A percentile compares a stretch with the other conserved stretches of the same genome.
Evolutionary conservation across 1,140 invertebrate species (phyloP).

Genomic region (Melitaea cinxia): DNA sequence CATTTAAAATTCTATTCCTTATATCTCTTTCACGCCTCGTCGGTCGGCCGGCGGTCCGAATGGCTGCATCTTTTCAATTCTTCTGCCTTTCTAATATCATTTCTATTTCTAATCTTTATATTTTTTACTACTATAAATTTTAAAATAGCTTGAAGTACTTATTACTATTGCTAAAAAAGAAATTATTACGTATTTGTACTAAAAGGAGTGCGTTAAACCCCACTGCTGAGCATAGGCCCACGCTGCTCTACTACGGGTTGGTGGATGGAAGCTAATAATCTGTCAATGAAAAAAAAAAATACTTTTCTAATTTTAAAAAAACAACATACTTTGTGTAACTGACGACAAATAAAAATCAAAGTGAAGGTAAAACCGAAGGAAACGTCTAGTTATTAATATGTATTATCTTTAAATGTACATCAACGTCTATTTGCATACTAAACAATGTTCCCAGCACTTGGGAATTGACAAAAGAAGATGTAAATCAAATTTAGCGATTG

Average conservation of each 20-base stretch:
- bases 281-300: no score
- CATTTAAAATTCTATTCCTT: constrained; percentile 31
- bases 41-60: constrained; percentile 17
- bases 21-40: constrained; percentile 30
- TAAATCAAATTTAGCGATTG: constrained; percentile 14
- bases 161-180: no score
- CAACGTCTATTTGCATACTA: neutral
- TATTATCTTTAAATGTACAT: neutral
- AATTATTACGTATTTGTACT: no score
- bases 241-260: no score
- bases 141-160: no score
- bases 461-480: constrained; percentile 19
- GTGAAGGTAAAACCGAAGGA: no score
- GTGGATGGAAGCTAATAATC: no score
- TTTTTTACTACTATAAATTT: neutral
- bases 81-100: constrained; percentile 17
- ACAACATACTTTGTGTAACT: no score
- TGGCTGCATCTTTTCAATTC: constrained; percentile 28
- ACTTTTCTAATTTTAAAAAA: no score
- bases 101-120: constrained; percentile 17
- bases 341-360: no score
- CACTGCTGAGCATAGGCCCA: no score
- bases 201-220: no score
- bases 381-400: neutral
- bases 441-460: constrained; percentile 1